phyloP scores from a whole-genome alignment of 2,888 invertebrate species.

The Branchinecta sandiegonensis region DNA sequence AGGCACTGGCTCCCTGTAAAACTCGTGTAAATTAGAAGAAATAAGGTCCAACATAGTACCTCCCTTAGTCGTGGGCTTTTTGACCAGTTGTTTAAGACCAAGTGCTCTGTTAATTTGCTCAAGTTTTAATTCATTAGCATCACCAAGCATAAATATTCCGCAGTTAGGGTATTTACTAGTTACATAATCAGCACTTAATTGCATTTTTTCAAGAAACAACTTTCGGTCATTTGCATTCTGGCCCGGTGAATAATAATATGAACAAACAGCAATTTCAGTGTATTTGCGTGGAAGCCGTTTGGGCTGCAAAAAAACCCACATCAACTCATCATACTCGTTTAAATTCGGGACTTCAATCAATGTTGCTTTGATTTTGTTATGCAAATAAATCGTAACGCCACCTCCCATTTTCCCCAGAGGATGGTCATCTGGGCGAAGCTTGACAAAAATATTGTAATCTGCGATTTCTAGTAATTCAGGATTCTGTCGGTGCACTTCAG shows the following conservation, averaged over 20 bases:
- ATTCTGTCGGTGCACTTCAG: background rate
- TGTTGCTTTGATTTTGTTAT: background rate
- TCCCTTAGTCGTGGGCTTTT: background rate
- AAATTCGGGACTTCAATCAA: background rate
- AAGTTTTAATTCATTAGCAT: background rate
- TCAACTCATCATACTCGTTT: background rate
- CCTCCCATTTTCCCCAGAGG: background rate
- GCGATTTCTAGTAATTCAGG: background rate
- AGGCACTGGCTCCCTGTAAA: background rate
- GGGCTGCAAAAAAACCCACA: constrained; percentile 5
- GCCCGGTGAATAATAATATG: background rate
- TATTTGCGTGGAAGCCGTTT: background rate
- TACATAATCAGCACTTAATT: background rate
- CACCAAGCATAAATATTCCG: constrained; percentile 6
- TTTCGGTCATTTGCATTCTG: constrained; percentile 3
- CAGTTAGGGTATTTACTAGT: constrained; percentile 9
- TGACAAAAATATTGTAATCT: background rate
- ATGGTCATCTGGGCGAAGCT: constrained; percentile 9
- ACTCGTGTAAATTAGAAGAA: background rate
- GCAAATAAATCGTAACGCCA: background rate
- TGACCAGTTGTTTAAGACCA: constrained; percentile 2
- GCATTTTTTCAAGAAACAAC: constrained; percentile 6
- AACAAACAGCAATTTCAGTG: background rate
- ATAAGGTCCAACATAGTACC: background rate
- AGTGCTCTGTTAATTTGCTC: constrained; percentile 1